Base-by-base conservation (phyloP, 2,113 vertebrate genomes). In the Orycteropus afer region DNA sequence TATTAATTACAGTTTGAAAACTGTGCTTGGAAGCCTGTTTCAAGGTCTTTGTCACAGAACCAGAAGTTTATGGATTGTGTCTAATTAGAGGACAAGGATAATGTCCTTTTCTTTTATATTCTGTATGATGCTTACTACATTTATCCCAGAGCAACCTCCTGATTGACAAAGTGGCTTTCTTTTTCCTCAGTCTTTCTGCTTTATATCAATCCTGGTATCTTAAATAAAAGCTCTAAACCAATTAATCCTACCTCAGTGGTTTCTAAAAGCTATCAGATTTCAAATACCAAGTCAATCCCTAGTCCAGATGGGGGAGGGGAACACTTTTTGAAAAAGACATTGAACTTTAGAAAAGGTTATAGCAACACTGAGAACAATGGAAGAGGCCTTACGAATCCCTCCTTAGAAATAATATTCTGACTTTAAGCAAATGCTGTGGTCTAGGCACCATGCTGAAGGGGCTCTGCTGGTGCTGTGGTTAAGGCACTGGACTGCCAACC, bases 291-390 rank as follows among this genome's bases (percentile, higher is more conserved):
- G 67, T 81, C 84, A 95, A 89, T 40, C 13, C 71, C 61, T 74
- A 86, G 79, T 22, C 42, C 67, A 91, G 53, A 91, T 57, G 45
- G 73, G 61, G 59, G 67, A 77, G 32, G 81, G 67, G 53, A 85
- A 88, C 34, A 51, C 53, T 80, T 74, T 89, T 91, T 95, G 59
- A 59, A 94, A 94, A 94, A 92, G 59, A 94, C 89, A 86, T 37
- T 95, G 94, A 95, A 86, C 85, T 95, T 95, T 57, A 89, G 80
- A 76, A 95, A 92, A 89, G 89, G 85, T 86, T 91, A 89, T 57
- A 85, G 94, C 67, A 92, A 89, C 89, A 86, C 37, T 8, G 12
- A 95, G 85, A 95, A 94, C 89, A 82, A 91, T 59, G 42, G 40
- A 65, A 55, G 37, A 65, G 47, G 77, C 63, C 71, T 88, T 61